A percentile compares a stretch with the other conserved stretches of the same genome.
phyloP scores from a whole-genome alignment of 2,888 invertebrate genomes.

The Aporophyla nigra region DNA sequence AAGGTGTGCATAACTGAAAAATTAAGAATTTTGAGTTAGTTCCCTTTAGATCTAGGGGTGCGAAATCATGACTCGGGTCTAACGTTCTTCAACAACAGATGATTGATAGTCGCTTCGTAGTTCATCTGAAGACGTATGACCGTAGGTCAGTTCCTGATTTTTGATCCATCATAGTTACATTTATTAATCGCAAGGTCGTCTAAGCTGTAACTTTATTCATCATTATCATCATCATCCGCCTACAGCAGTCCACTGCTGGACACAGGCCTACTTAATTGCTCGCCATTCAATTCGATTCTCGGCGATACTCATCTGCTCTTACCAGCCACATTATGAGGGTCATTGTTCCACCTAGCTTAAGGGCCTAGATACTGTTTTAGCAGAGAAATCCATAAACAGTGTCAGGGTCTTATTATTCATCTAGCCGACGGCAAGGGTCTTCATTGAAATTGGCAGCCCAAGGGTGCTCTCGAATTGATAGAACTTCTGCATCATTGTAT shows the following conservation, averaged over 20 bases:
- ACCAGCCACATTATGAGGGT: background rate
- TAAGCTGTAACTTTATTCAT: background rate
- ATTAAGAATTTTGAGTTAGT: too few species aligned
- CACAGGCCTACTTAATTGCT: background rate
- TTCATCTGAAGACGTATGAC: background rate
- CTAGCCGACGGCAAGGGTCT: background rate
- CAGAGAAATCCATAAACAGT: background rate
- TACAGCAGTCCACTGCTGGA: background rate
- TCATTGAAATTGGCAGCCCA: background rate
- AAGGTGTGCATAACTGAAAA: too few species aligned
- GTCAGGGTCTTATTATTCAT: background rate
- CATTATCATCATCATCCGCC: background rate
- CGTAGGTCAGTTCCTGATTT: conserved; percentile 1
- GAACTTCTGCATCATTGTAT: background rate
- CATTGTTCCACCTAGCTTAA: background rate
- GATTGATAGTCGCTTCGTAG: background rate
- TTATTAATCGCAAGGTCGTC: conserved; percentile 5
- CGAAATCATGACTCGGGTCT: background rate
- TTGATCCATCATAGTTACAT: background rate
- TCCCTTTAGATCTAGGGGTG: too few species aligned
- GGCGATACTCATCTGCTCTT: background rate
- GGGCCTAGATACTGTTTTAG: background rate
- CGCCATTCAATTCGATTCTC: background rate
- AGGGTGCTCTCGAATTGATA: background rate
- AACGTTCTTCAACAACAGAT: background rate